phyloP scores from a whole-genome alignment of 2,888 invertebrate genomes.

The Harpagoxenus sublaevis region DNA sequence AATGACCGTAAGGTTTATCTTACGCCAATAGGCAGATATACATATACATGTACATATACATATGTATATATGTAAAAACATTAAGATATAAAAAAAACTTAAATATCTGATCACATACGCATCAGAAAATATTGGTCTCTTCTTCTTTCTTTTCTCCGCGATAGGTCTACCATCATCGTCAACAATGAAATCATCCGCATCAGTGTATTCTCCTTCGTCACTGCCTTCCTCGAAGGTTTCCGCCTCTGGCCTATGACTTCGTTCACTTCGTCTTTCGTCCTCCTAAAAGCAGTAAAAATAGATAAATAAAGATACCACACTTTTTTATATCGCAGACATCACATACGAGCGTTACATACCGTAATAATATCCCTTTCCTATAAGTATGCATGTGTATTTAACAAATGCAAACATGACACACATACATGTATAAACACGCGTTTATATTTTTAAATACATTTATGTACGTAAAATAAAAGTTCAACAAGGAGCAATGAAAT shows the following conservation, averaged over 20 bases:
- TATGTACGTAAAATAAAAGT: background rate
- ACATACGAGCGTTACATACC: conserved; percentile 46
- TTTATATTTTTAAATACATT: conserved; percentile 1
- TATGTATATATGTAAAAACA: conserved; percentile 24
- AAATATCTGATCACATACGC: conserved; percentile 88
- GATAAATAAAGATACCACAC: conserved; percentile 17
- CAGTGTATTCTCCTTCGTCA: conserved; percentile 93
- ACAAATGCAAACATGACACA: conserved; percentile 36
- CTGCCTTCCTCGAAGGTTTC: conserved; percentile 92
- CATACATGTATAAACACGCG: background rate
- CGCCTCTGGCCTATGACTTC: conserved; percentile 88
- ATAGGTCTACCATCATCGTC: conserved; percentile 97
- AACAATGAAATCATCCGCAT: conserved; percentile 98
- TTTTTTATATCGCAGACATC: background rate
- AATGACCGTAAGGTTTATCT: background rate
- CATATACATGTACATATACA: background rate
- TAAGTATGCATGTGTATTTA: conserved; percentile 16
- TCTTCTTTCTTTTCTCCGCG: conserved; percentile 92
- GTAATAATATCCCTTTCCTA: conserved; percentile 53
- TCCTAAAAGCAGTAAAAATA: conserved; percentile 87
- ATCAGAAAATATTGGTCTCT: conserved; percentile 94
- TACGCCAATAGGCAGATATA: background rate
- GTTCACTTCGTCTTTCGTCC: conserved; percentile 92
- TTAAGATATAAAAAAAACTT: conserved; percentile 26
- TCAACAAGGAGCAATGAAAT: background rate